Base-by-base conservation (phyloP, 2,797 vertebrate genomes). In the Sciaenops ocellatus region DNA sequence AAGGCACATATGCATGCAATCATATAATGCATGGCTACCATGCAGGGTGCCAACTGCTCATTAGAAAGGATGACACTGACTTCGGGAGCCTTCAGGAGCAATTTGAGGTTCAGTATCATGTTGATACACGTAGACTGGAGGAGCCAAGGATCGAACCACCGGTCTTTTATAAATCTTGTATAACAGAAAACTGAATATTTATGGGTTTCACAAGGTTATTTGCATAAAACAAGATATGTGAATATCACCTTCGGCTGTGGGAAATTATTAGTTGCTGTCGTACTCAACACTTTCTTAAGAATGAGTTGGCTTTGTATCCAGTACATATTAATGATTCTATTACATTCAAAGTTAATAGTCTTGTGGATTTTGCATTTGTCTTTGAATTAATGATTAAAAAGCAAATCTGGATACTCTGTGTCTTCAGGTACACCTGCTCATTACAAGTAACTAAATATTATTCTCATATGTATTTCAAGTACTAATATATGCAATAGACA, bases 381-480 rank as follows among this genome's bases (percentile, higher is more conserved):
- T 38, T 38, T 38, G 34, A 38, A 8, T 38, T 44, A 44, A 44
- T 15, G 13, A 44, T 9, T 5, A 46, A 47, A 68, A 42, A 69
- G 15, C 7, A n/a, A 51, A 70, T 64, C 11, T 60, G 24, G 30
- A 34, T 17, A 13, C 0, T 24, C 18, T 5, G 15, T 48, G 22
- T 76, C 17, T 54, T 50, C 3, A 47, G 22, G 12, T 69, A 4
- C 16, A 54, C 17, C 30, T 46, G 42, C 17, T 54, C 15, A 24
- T 47, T 76, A 62, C 17, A 44, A 20, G 46, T 48, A n/a, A 17
- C 28, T 64, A 41, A 56, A 20, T 59, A 42, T 5, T 48, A 26
- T 51, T 65, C 46, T 38, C 28, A 57, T 62, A 47, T 55, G 5
- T 17, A 42, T 83, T 59, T 34, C 17, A 57, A 12, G 24, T 12